These are phyloP conservation scores for Strigamia transsilvanica DNA, from an alignment of 2,888 invertebrate species.

Conservation along the genomic window DNA sequence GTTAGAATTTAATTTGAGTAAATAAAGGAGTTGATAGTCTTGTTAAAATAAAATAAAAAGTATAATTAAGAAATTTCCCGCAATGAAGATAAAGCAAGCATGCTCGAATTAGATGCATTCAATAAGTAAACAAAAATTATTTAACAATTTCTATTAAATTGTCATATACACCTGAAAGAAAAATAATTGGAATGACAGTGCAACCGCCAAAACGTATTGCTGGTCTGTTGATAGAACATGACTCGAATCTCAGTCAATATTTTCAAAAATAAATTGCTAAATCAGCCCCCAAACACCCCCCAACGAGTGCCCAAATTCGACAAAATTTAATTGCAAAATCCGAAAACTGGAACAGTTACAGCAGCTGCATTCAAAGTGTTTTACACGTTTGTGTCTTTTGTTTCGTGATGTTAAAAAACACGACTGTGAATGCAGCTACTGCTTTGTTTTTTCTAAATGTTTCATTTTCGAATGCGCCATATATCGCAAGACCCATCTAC, in stretches of 20 bases:
- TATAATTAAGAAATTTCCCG: not conserved
- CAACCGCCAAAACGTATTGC: not conserved
- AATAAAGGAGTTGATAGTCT: not conserved
- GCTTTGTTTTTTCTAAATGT: too few relatives aligned
- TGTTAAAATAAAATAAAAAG: not conserved
- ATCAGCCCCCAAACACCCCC: not conserved
- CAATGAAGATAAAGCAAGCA: constrained; percentile 11
- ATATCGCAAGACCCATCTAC: too few relatives aligned
- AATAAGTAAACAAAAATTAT: not conserved
- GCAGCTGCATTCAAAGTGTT: too few relatives aligned
- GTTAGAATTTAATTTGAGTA: not conserved
- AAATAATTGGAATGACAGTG: constrained; percentile 14
- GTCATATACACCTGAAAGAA: constrained; percentile 11
- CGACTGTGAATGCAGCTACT: too few relatives aligned
- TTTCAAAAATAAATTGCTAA: not conserved
- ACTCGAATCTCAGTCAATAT: not conserved
- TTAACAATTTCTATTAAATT: constrained; percentile 18
- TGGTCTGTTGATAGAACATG: not conserved
- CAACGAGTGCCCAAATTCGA: too few relatives aligned
- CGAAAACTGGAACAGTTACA: too few relatives aligned
- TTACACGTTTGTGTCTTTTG: too few relatives aligned
- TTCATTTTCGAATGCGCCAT: too few relatives aligned
- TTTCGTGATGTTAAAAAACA: too few relatives aligned
- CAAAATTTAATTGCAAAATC: too few relatives aligned
- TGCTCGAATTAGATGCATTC: constrained; percentile 17